Percentiles rank a stretch among this genome's conserved stretches.
Evolutionary conservation across 1,140 invertebrate genomes (phyloP).

Genomic region (Scaptomyza montana): DNA sequence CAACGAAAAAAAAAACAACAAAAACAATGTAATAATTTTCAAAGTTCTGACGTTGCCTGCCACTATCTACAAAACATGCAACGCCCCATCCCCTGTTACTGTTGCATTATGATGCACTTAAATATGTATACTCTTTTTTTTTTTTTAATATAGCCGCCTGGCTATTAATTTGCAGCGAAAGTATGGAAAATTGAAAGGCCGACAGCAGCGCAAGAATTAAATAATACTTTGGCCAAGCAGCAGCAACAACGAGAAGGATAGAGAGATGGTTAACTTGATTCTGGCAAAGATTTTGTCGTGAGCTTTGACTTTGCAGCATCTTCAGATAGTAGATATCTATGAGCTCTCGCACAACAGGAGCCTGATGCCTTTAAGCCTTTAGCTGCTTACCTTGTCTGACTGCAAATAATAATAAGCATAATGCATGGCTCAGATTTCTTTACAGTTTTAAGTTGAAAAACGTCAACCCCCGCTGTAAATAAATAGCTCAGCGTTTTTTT

Average conservation of each 20-base stretch:
- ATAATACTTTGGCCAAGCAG: constrained; percentile 48
- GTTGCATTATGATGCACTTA: constrained; percentile 59
- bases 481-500: constrained; percentile 71
- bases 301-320: constrained; percentile 29
- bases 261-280: not conserved
- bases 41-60: constrained; percentile 70
- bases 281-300: constrained; percentile 58
- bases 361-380: constrained; percentile 58
- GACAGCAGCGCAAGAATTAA: constrained; percentile 54
- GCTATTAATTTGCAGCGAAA: constrained; percentile 63
- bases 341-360: constrained; percentile 47
- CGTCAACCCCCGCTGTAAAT: constrained; percentile 45
- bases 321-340: constrained; percentile 22
- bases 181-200: constrained; percentile 42
- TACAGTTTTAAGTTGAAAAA: constrained; percentile 40
- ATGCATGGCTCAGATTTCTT: constrained; percentile 66
- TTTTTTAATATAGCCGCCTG: constrained; percentile 69
- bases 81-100: not conserved
- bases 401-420: constrained; percentile 54
- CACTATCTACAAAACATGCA: constrained; percentile 24
- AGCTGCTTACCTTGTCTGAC: constrained; percentile 13
- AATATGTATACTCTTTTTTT: constrained; percentile 53
- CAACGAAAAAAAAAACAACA: constrained; percentile 69
- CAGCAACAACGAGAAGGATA: not conserved
- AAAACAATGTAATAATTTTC: constrained; percentile 76